Conservation (phyloP, 2,113 vertebrate species). For the Anhinga anhinga region DNA sequence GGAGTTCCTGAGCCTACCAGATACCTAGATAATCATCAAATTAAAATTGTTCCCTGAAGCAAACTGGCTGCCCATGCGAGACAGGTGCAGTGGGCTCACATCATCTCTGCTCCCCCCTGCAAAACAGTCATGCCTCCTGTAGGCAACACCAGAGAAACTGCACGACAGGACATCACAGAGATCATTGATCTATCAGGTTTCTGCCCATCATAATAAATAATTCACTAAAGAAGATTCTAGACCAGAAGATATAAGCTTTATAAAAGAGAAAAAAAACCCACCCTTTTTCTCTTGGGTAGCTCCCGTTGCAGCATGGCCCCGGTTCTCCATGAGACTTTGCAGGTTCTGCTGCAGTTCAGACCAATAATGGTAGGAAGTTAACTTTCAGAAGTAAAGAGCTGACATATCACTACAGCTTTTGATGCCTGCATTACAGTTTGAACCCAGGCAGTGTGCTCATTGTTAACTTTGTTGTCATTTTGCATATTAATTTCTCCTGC, state of each 20-base stretch:
- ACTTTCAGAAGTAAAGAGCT: neutral
- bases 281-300: neutral
- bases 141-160: neutral
- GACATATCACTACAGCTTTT: neutral
- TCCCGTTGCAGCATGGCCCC: no score
- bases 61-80: neutral
- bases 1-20: neutral
- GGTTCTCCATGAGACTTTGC: fast-evolving
- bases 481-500: neutral
- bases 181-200: neutral
- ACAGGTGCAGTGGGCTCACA: neutral
- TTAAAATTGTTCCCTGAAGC: neutral
- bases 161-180: neutral
- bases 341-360: neutral
- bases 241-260: neutral
- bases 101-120: neutral
- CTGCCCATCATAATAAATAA: neutral
- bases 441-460: neutral
- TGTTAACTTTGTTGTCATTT: neutral
- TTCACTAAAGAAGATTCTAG: neutral
- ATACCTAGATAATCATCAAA: neutral
- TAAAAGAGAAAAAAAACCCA: neutral
- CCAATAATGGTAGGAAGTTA: neutral
- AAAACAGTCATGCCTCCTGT: fast-evolving
- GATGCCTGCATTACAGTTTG: neutral